These are phyloP conservation scores for Meteorus colon DNA, from an alignment of 2,888 invertebrate genomes.

Conservation along the genomic window DNA sequence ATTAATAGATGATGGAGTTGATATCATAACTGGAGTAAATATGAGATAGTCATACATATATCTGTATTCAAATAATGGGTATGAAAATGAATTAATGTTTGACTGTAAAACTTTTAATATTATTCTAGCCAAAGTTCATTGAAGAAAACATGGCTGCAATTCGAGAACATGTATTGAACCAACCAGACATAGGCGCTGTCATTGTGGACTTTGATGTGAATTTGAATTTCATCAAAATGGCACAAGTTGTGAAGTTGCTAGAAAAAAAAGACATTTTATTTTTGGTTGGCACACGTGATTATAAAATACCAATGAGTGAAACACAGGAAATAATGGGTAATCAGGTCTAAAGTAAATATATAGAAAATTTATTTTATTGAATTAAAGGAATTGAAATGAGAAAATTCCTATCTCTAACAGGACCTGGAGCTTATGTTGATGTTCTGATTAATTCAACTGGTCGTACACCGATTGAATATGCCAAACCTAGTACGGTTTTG, in stretches of 20 bases:
- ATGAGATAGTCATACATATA: constrained; percentile 51
- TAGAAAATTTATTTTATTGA: background rate
- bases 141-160: constrained; percentile 39
- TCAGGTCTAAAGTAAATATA: constrained; percentile 41
- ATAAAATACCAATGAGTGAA: constrained; percentile 68
- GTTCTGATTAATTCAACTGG: constrained; percentile 72
- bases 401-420: constrained; percentile 62
- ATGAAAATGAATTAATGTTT: background rate
- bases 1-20: constrained; percentile 73
- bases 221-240: constrained; percentile 75
- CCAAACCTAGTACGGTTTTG: constrained; percentile 74
- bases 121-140: constrained; percentile 48
- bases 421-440: constrained; percentile 73
- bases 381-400: background rate
- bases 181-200: constrained; percentile 75
- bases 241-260: constrained; percentile 74
- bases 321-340: constrained; percentile 72
- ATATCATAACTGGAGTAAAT: constrained; percentile 58
- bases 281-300: constrained; percentile 75
- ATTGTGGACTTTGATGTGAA: constrained; percentile 76
- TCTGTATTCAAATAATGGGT: background rate
- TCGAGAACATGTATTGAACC: constrained; percentile 38
- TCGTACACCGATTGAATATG: constrained; percentile 72
- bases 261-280: constrained; percentile 75
- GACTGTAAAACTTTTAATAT: constrained; percentile 2